Evolutionary conservation across 2,888 invertebrate genomes (phyloP).

Genomic region (Mechanitis mazaeus): DNA sequence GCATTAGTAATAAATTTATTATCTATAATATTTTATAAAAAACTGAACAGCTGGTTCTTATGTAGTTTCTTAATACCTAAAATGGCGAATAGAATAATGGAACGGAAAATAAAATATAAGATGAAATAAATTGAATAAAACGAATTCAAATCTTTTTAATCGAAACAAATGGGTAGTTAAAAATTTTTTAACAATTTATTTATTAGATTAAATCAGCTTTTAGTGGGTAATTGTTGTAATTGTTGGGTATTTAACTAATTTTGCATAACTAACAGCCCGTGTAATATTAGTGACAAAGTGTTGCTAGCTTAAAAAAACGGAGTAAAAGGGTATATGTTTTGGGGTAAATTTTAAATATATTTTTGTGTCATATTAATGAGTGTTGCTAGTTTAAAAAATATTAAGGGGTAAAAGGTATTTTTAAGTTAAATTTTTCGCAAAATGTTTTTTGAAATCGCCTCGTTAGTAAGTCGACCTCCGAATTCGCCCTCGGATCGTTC

Average conservation of each 20-base stretch:
- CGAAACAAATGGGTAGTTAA: background rate
- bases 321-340: too few species aligned
- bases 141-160: too few species aligned
- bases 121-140: too few species aligned
- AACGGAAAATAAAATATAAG: too few species aligned
- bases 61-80: too few species aligned
- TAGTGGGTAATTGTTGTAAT: conserved; percentile 44
- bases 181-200: conserved; percentile 38
- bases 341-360: too few species aligned
- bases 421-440: conserved; percentile 4
- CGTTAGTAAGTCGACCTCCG: conserved; percentile 53
- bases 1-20: too few species aligned
- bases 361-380: too few species aligned
- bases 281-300: conserved; percentile 27
- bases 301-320: too few species aligned
- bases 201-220: conserved; percentile 45
- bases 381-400: background rate
- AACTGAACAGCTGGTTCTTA: too few species aligned
- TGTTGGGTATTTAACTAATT: conserved; percentile 36
- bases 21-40: too few species aligned
- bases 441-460: conserved; percentile 24
- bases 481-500: conserved; percentile 60
- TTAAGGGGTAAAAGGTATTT: background rate
- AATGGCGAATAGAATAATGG: too few species aligned
- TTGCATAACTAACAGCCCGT: conserved; percentile 49